A percentile compares a stretch with the other conserved stretches of the same genome.
These are phyloP conservation scores for Polymixis lichenea DNA, from an alignment of 2,888 invertebrate species.

Conservation along the genomic window DNA sequence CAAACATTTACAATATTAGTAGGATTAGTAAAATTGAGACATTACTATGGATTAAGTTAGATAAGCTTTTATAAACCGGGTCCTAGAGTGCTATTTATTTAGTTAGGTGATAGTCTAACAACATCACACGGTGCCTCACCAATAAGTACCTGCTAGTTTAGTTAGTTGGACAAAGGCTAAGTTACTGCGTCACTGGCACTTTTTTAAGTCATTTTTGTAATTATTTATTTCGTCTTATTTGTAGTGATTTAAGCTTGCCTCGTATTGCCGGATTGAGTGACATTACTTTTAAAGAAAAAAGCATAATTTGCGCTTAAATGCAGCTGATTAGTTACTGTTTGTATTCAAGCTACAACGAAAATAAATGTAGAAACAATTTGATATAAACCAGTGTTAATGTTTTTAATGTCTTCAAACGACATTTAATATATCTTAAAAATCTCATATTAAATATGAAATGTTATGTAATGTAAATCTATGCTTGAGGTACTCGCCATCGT, in stretches of 20 bases:
- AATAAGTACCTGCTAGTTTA: conserved; percentile 84
- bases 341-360: not conserved
- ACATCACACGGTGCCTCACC: conserved; percentile 85
- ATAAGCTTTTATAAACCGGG: conserved; percentile 8
- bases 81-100: conserved; percentile 66
- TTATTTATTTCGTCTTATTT: conserved; percentile 54
- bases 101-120: conserved; percentile 55
- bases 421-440: not conserved
- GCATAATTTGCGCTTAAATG: conserved; percentile 24
- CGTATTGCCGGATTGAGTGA: conserved; percentile 27
- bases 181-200: conserved; percentile 42
- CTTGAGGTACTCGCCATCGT: conserved; percentile 3
- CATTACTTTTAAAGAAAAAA: not conserved
- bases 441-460: conserved; percentile 20
- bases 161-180: conserved; percentile 58
- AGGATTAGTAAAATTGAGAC: not conserved
- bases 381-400: conserved; percentile 5
- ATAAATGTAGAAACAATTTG: not conserved
- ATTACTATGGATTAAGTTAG: not conserved
- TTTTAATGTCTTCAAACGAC: not conserved
- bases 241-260: conserved; percentile 56
- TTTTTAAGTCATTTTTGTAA: conserved; percentile 55
- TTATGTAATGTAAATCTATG: not conserved
- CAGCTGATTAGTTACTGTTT: not conserved
- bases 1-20: too few relatives aligned